Evolutionary conservation across 2,888 invertebrate species (phyloP).

Genomic region (Petrophora chlorosata): DNA sequence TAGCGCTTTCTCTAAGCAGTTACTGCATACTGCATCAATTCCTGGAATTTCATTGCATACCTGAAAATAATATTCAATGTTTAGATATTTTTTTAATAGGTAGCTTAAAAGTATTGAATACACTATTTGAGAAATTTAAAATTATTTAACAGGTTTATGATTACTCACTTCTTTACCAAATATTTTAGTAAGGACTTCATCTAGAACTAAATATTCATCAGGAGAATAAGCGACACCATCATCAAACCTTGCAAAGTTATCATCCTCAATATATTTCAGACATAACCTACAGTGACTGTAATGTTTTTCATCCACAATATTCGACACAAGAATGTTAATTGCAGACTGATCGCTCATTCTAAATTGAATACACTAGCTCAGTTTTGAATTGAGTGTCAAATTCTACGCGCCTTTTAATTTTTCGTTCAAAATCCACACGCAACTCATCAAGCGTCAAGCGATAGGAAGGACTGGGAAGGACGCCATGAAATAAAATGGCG

Average conservation of each 20-base stretch:
- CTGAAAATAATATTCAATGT: constrained; percentile 50
- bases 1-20: constrained; percentile 57
- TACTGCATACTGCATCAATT: constrained; percentile 63
- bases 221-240: constrained; percentile 52
- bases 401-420: constrained; percentile 13
- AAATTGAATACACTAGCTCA: not conserved
- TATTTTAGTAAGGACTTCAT: constrained; percentile 49
- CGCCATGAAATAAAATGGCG: constrained; percentile 16
- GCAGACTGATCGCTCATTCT: constrained; percentile 4
- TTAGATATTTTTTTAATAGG: not conserved
- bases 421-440: constrained; percentile 15
- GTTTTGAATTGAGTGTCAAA: not conserved
- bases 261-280: constrained; percentile 50
- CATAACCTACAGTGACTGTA: constrained; percentile 77
- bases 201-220: constrained; percentile 35
- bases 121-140: too few relatives aligned
- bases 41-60: constrained; percentile 59
- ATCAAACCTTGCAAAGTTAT: constrained; percentile 58
- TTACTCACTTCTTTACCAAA: constrained; percentile 54
- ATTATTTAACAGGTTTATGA: not conserved
- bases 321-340: constrained; percentile 49
- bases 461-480: too few relatives aligned
- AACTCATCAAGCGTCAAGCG: not conserved
- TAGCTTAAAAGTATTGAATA: too few relatives aligned
- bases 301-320: constrained; percentile 59